Evolutionary conservation across 2,888 invertebrate genomes (phyloP).

Genomic region (Cryptophagus acutangulus): DNA sequence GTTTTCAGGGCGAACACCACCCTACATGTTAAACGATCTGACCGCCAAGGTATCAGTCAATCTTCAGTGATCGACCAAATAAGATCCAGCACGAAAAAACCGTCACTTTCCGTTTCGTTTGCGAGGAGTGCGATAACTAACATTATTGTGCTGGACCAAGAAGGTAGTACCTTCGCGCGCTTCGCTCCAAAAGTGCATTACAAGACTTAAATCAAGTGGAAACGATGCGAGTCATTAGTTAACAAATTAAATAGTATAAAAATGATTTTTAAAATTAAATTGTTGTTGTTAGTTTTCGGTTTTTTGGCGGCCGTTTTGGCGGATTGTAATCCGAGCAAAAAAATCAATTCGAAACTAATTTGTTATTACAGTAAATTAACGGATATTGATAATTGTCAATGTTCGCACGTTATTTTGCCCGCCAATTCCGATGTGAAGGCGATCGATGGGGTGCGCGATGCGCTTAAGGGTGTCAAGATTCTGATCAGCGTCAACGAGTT

Average conservation of each 20-base stretch:
- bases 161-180: too few species aligned
- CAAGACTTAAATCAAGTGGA: too few species aligned
- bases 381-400: conserved; percentile 39
- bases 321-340: conserved; percentile 36
- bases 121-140: too few species aligned
- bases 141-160: too few species aligned
- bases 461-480: conserved; percentile 52
- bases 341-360: conserved; percentile 39
- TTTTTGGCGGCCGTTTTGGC: conserved; percentile 18
- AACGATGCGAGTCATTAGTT: too few species aligned
- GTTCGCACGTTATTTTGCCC: conserved; percentile 43
- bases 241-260: conserved; percentile 3
- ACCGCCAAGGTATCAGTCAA: conserved; percentile 32
- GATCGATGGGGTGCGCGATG: conserved; percentile 51
- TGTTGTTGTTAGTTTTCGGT: too few species aligned
- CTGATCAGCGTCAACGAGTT: conserved; percentile 53
- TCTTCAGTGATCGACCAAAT: conserved; percentile 34
- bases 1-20: conserved; percentile 20
- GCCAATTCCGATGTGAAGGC: conserved; percentile 35
- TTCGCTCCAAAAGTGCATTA: too few species aligned
- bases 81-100: conserved; percentile 32
- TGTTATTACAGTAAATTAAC: conserved; percentile 42
- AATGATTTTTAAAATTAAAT: conserved; percentile 3
- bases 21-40: conserved; percentile 20
- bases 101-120: conserved; percentile 32